phyloP scores from a whole-genome alignment of 2,888 invertebrate genomes.

The Myopa testacea region DNA sequence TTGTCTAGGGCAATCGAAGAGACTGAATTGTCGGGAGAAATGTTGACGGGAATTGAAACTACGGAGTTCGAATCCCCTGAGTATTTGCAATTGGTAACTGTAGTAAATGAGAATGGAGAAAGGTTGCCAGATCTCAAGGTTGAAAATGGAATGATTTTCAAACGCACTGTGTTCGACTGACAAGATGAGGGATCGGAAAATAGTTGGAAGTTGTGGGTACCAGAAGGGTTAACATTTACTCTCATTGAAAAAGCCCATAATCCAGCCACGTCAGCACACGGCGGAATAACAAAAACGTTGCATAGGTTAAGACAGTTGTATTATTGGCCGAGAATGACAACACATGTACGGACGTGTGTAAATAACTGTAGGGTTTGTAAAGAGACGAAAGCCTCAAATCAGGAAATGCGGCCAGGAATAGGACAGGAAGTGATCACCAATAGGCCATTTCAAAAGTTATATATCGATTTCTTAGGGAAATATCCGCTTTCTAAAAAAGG shows the following conservation, averaged over 20 bases:
- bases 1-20: background rate
- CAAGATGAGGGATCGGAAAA: no score
- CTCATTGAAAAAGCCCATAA: constrained; percentile 24
- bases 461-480: no score
- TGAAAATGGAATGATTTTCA: constrained; percentile 18
- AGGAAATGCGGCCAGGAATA: background rate
- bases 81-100: constrained; percentile 11
- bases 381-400: constrained; percentile 2
- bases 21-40: no score
- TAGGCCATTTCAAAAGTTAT: background rate
- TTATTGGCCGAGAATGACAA: background rate
- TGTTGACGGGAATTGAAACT: background rate
- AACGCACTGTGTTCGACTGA: background rate
- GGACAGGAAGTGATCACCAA: background rate
- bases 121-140: constrained; percentile 28
- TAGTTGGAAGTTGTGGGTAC: constrained; percentile 37
- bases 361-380: no score
- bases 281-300: background rate
- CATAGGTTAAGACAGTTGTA: background rate
- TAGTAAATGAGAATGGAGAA: constrained; percentile 19
- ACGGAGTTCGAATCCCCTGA: background rate
- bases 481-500: no score
- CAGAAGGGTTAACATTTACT: constrained; percentile 5
- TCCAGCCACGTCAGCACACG: constrained; percentile 9
- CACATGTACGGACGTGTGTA: background rate